These are phyloP conservation scores for Willisornis vidua DNA, from an alignment of 2,113 vertebrate species.

Conservation along the genomic window DNA sequence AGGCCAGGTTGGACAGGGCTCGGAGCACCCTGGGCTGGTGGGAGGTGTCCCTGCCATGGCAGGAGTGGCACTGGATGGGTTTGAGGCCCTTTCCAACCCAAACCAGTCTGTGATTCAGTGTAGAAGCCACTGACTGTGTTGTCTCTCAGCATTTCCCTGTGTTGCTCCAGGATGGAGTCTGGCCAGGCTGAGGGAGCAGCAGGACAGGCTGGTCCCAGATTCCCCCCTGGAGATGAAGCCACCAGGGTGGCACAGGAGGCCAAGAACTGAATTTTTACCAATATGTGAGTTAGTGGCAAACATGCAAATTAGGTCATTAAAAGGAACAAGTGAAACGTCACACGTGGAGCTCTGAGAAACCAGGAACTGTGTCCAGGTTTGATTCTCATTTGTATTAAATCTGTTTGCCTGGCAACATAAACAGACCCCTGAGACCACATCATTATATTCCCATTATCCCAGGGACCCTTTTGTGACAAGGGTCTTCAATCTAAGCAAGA, in stretches of 20 bases:
- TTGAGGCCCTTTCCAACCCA: neutral
- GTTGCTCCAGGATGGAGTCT: neutral
- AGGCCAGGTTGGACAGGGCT: neutral
- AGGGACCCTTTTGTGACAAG: neutral
- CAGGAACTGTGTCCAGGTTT: neutral
- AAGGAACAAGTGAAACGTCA: neutral
- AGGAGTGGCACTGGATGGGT: neutral
- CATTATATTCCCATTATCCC: neutral
- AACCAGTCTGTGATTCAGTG: neutral
- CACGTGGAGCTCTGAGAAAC: neutral
- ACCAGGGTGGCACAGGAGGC: neutral
- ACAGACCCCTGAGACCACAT: neutral
- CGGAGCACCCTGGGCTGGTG: neutral
- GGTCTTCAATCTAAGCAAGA: neutral
- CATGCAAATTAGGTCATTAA: constrained; percentile 3
- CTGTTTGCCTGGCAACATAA: neutral
- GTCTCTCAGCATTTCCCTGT: neutral
- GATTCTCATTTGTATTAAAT: neutral
- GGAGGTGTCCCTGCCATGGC: neutral
- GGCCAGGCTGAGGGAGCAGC: neutral
- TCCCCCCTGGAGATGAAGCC: neutral
- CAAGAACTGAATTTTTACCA: neutral
- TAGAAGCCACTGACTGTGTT: neutral
- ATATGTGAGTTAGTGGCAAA: neutral
- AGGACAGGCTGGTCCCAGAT: neutral